phyloP scores from a whole-genome alignment of 2,113 vertebrate species.

The Microcebus ravelobensis region DNA sequence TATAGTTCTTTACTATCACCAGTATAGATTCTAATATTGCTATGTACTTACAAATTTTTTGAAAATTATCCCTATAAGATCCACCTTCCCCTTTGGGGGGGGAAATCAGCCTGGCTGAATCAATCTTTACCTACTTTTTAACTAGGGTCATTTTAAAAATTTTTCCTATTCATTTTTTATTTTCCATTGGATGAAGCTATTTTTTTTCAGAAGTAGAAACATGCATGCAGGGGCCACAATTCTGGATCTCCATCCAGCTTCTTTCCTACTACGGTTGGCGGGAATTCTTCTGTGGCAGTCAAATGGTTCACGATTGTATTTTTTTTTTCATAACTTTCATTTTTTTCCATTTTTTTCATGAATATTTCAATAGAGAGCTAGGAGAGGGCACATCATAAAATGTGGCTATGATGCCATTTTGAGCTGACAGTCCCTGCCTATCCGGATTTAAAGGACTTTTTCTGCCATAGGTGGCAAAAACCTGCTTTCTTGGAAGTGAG shows the following conservation, averaged over 20 bases:
- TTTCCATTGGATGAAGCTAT: background rate
- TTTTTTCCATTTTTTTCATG: background rate
- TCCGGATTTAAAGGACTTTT: background rate
- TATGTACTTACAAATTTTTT: background rate
- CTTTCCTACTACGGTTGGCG: background rate
- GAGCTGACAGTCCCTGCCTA: background rate
- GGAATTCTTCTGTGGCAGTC: background rate
- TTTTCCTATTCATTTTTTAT: background rate
- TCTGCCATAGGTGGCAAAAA: background rate
- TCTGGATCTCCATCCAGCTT: background rate
- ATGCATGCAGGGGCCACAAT: background rate
- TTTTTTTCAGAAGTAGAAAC: background rate
- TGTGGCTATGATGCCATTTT: background rate
- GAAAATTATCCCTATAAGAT: background rate
- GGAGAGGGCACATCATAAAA: background rate
- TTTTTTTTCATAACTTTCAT: background rate
- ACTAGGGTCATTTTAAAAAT: background rate
- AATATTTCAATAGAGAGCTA: background rate
- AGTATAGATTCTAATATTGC: background rate
- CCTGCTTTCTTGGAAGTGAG: constrained; percentile 66
- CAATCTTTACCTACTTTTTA: background rate
- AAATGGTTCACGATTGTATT: background rate
- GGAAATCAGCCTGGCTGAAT: background rate
- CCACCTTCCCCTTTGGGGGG: background rate
- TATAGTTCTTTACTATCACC: background rate